Percentiles rank a stretch among this genome's conserved stretches.
phyloP scores from a whole-genome alignment of 2,113 vertebrate species.

The Myodes glareolus region DNA sequence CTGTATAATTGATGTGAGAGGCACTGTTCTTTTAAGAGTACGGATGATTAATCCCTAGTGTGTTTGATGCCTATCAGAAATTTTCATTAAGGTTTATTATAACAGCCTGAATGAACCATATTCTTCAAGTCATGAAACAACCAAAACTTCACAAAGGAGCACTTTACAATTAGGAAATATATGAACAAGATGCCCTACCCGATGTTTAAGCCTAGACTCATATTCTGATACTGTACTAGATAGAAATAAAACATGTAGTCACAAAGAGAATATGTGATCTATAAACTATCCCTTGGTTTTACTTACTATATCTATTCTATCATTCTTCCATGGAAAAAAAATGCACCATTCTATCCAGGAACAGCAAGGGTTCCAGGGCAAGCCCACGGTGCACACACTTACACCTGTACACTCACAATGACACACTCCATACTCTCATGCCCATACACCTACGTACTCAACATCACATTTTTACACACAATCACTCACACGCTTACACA shows the following conservation, averaged over 20 bases:
- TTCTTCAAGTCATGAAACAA: constrained; percentile 44
- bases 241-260: neutral
- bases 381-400: neutral
- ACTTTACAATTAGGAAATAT: constrained; percentile 7
- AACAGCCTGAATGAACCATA: constrained; percentile 57
- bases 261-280: neutral
- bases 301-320: neutral
- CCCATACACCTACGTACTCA: neutral
- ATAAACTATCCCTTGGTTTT: neutral
- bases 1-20: neutral
- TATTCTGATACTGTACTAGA: neutral
- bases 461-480: neutral
- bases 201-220: neutral
- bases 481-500: neutral
- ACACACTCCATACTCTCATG: neutral
- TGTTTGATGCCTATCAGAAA: constrained; percentile 50
- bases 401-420: neutral
- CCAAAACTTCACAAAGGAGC: neutral
- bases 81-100: constrained; percentile 33
- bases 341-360: neutral
- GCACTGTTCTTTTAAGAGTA: constrained; percentile 2
- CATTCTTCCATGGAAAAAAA: neutral
- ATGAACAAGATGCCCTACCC: neutral
- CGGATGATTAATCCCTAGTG: neutral
- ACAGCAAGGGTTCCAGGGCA: neutral